A percentile compares a stretch with the other conserved stretches of the same genome.
Conservation (phyloP, 2,888 invertebrate genomes). For the Heliconius hortense region DNA sequence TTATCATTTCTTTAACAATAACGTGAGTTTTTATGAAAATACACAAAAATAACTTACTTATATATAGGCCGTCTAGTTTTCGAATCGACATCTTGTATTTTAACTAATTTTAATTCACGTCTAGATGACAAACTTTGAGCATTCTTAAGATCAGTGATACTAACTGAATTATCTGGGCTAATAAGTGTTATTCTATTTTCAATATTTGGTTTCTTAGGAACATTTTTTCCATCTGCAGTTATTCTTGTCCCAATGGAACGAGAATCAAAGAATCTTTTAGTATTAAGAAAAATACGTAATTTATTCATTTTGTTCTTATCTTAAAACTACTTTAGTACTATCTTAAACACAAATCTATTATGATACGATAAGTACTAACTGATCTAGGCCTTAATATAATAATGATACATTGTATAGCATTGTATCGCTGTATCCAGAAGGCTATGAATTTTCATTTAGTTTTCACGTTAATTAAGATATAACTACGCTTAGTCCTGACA, state of each 20-base stretch:
- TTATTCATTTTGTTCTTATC: slow-evolving; percentile 54
- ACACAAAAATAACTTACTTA: slow-evolving; percentile 68
- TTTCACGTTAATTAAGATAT: neutral
- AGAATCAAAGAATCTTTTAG: slow-evolving; percentile 54
- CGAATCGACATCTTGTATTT: slow-evolving; percentile 84
- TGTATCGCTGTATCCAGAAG: slow-evolving; percentile 29
- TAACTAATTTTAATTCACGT: slow-evolving; percentile 86
- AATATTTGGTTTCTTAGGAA: slow-evolving; percentile 66
- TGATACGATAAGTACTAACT: neutral
- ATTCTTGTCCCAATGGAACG: slow-evolving; percentile 59
- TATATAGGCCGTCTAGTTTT: slow-evolving; percentile 87
- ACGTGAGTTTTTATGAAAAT: neutral
- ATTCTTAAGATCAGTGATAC: slow-evolving; percentile 84
- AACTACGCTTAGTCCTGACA: neutral
- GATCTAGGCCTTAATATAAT: neutral
- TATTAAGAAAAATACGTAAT: slow-evolving; percentile 51
- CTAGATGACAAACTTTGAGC: slow-evolving; percentile 86
- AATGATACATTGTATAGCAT: neutral
- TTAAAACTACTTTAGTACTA: neutral
- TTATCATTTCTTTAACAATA: neutral
- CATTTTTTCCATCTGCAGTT: slow-evolving; percentile 70
- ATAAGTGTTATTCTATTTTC: slow-evolving; percentile 85
- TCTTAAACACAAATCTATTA: neutral
- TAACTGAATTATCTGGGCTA: slow-evolving; percentile 79
- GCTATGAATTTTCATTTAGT: slow-evolving; percentile 15